Evolutionary conservation across 23 tunicate genomes (phyloP), one percentile per base, ranked within the genome.

Genomic region (Diplosoma virens): DNA sequence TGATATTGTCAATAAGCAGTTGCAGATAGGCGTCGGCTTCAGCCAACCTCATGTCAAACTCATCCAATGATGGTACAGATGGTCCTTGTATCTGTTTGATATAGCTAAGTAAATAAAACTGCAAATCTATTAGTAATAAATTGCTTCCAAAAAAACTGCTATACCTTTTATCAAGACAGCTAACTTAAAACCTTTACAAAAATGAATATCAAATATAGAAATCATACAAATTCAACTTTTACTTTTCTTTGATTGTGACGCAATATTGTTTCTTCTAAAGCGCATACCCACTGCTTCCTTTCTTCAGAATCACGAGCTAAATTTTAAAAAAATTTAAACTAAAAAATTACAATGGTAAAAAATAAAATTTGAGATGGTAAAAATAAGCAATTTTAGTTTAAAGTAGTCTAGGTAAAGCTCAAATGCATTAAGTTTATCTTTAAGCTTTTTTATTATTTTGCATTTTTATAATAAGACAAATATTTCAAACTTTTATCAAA

Each of bases 21-120:
- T 85, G 84, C 30, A 92, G 76, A 37, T 92, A 92, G 3, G 97
- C 92, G 63, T 92, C 97, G 7, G 97, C 97, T 48, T 92, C 97
- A n/a, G 92, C 87, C 26, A 92, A 67, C 30, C 78, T 66, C n/a
- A 73, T 71, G 60, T 92, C 97, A 81, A 92, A 92, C 3, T 92
- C 92, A 2, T 58, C 85, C 20, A 92, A 35, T 3, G 88, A 30
- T 3, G 84, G 54, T 34, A 26, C 18, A 3, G 75, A 63, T n/a
- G n/a, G n/a, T n/a, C n/a, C n/a, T n/a, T n/a, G n/a, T n/a, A n/a
- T n/a, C n/a, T n/a, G n/a, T n/a, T n/a, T n/a, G n/a, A n/a, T n/a
- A n/a, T n/a, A n/a, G n/a, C n/a, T n/a, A n/a, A n/a, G n/a, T n/a
- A n/a, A n/a, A n/a, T n/a, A n/a, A n/a, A n/a, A n/a, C n/a, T n/a